A percentile compares a stretch with the other conserved stretches of the same genome.
These are phyloP conservation scores for Hyaena hyaena DNA, from an alignment of 2,113 vertebrate species.

Conservation along the genomic window DNA sequence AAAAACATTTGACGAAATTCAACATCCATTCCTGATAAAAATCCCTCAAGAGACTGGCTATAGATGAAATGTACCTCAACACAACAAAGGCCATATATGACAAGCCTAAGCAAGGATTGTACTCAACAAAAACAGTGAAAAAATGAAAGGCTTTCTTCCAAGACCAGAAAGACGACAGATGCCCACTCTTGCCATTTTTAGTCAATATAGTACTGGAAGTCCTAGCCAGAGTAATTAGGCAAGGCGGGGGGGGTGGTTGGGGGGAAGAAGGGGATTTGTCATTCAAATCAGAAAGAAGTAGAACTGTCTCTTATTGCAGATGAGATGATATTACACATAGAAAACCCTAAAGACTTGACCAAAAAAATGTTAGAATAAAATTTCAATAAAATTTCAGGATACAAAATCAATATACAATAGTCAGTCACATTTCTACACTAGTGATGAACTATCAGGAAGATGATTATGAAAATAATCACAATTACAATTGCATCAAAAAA, in stretches of 20 bases:
- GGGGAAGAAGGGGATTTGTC: not conserved
- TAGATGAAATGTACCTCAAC: not conserved
- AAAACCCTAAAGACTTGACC: not conserved
- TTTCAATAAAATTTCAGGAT: not conserved
- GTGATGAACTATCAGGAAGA: not conserved
- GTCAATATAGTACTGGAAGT: not conserved
- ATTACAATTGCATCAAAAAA: not conserved
- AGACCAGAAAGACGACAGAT: not conserved
- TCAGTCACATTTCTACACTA: not conserved
- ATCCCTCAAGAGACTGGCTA: not conserved
- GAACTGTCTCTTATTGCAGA: not conserved
- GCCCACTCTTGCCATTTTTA: not conserved
- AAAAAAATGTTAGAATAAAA: not conserved
- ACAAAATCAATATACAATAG: not conserved
- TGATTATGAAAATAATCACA: not conserved
- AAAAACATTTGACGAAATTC: not conserved
- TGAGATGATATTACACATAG: not conserved
- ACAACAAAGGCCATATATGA: not conserved
- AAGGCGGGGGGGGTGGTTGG: not conserved
- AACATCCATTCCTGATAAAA: not conserved
- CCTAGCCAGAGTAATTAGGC: not conserved
- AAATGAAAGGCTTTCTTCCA: not conserved
- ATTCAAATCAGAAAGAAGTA: not conserved
- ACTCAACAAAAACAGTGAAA: not conserved
- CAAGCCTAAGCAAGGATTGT: not conserved